phyloP scores from a whole-genome alignment of 2,113 vertebrate genomes.

The Numida meleagris region DNA sequence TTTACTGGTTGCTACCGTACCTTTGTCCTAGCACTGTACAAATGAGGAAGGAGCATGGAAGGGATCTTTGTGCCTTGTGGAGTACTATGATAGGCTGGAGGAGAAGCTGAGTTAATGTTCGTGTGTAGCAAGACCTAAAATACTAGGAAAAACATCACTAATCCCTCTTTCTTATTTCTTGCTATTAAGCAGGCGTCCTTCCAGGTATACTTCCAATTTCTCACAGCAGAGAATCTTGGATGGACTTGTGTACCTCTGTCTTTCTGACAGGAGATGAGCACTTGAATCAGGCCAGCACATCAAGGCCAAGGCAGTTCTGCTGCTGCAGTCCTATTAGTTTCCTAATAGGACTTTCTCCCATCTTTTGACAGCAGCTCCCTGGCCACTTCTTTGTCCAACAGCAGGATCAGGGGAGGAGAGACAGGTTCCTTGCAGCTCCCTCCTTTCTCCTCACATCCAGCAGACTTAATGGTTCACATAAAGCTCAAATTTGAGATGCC shows the following conservation, averaged over 20 bases:
- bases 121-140: neutral
- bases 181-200: neutral
- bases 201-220: neutral
- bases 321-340: neutral
- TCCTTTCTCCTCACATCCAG: neutral
- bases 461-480: neutral
- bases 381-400: rapidly evolving
- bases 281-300: neutral
- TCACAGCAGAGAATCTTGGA: neutral
- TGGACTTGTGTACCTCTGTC: rapidly evolving
- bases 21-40: neutral
- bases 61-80: neutral
- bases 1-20: neutral
- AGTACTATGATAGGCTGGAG: neutral
- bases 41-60: neutral
- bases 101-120: neutral
- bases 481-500: neutral
- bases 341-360: neutral
- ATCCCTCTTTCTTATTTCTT: neutral
- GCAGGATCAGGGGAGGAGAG: neutral
- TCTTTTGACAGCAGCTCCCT: neutral
- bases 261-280: neutral
- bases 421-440: neutral
- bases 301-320: neutral
- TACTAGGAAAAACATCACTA: neutral